These are phyloP conservation scores for Coelinius sp. DNA, from an alignment of 2,888 invertebrate species.

Conservation along the genomic window DNA sequence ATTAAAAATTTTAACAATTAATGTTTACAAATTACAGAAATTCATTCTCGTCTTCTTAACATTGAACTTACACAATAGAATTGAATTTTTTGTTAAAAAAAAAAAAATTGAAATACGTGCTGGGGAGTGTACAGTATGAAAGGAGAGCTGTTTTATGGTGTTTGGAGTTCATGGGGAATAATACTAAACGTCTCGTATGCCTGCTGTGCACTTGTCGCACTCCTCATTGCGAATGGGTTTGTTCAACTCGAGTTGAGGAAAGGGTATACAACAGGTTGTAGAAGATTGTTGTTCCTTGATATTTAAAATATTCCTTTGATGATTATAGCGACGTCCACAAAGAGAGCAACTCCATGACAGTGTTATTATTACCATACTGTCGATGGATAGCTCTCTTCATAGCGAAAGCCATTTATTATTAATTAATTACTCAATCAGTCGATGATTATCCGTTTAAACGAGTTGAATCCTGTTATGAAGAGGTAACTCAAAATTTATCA, in stretches of 20 bases:
- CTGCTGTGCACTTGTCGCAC: background rate
- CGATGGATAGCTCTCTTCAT: conserved; percentile 99
- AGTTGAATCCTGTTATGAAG: no score
- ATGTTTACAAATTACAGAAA: conserved; percentile 18
- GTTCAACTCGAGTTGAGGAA: background rate
- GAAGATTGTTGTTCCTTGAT: background rate
- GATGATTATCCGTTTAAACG: background rate
- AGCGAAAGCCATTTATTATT: conserved; percentile 60
- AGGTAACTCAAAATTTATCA: no score
- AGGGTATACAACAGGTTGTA: background rate
- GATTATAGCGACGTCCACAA: conserved; percentile 90
- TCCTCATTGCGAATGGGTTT: background rate
- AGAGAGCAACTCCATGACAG: conserved; percentile 99
- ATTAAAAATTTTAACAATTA: background rate
- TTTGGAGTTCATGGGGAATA: conserved; percentile 42
- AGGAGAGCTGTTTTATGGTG: conserved; percentile 42
- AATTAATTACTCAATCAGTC: conserved; percentile 17
- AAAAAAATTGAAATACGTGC: conserved; percentile 6
- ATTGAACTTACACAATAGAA: conserved; percentile 11
- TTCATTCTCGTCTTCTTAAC: background rate
- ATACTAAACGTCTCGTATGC: conserved; percentile 23
- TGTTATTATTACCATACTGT: conserved; percentile 94
- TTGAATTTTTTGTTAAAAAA: conserved; percentile 8
- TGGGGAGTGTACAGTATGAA: conserved; percentile 21
- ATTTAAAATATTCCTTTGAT: conserved; percentile 55